phyloP scores from a whole-genome alignment of 2,113 vertebrate genomes.

The Acrocephalus kingi region DNA sequence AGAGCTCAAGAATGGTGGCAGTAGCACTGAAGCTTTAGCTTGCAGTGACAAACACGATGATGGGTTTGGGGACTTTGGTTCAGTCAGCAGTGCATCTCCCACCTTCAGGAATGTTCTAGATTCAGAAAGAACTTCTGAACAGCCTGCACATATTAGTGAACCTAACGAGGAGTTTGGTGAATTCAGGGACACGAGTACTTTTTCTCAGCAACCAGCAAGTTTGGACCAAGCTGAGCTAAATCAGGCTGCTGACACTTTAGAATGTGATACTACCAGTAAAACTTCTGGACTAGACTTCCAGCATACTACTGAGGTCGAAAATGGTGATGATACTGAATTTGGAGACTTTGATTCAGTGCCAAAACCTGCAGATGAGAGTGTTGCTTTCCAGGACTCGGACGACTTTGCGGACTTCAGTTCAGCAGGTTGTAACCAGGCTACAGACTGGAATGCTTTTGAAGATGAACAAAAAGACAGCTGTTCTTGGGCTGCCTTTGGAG shows the following conservation, averaged over 20 bases:
- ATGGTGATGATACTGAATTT: slow-evolving; percentile 69
- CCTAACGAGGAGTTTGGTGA: slow-evolving; percentile 73
- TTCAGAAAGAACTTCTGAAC: slow-evolving; percentile 69
- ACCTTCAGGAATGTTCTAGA: slow-evolving; percentile 33
- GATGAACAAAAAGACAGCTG: slow-evolving; percentile 74
- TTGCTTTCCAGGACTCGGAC: slow-evolving; percentile 82
- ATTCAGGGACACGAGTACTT: slow-evolving; percentile 67
- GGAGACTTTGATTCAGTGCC: slow-evolving; percentile 75
- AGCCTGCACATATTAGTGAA: slow-evolving; percentile 52
- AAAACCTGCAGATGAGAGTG: slow-evolving; percentile 69
- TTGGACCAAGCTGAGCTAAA: slow-evolving; percentile 62
- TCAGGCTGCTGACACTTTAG: slow-evolving; percentile 47
- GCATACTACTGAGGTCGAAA: slow-evolving; percentile 60
- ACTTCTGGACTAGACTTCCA: slow-evolving; percentile 38
- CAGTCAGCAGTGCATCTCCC: slow-evolving; percentile 73
- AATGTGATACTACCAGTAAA: slow-evolving; percentile 38
- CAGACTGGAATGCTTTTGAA: slow-evolving; percentile 86
- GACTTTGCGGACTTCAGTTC: slow-evolving; percentile 97
- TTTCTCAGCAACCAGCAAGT: slow-evolving; percentile 67
- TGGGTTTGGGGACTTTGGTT: slow-evolving; percentile 84
- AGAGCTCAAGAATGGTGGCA: slow-evolving; percentile 54
- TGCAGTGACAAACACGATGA: slow-evolving; percentile 65
- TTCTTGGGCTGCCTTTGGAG: slow-evolving; percentile 83
- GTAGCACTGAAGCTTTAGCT: slow-evolving; percentile 63
- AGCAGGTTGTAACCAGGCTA: slow-evolving; percentile 73